phyloP scores from a whole-genome alignment of 2,888 invertebrate species.

The Melinopterus prodromus region DNA sequence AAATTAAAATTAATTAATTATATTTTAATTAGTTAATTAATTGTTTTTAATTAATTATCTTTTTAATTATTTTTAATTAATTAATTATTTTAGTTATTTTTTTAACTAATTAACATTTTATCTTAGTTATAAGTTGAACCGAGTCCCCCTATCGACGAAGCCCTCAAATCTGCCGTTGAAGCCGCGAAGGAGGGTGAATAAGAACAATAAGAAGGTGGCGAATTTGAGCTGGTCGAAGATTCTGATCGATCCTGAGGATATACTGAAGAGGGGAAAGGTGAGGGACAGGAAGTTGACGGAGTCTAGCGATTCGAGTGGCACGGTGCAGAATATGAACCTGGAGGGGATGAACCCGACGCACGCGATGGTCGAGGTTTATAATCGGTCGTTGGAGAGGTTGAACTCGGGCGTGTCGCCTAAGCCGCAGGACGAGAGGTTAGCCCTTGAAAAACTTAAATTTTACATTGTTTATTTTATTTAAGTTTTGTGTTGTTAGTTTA shows the following conservation, averaged over 20 bases:
- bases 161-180: conserved; percentile 69
- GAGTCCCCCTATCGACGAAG: conserved; percentile 63
- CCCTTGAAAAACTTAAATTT: conserved; percentile 34
- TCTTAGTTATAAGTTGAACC: conserved; percentile 56
- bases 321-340: conserved; percentile 63
- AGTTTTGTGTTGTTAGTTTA: conserved; percentile 26
- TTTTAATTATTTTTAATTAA: background rate
- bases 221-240: conserved; percentile 75
- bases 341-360: conserved; percentile 70
- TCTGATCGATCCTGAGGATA: conserved; percentile 69
- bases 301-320: conserved; percentile 56
- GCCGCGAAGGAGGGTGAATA: conserved; percentile 59
- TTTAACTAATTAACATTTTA: background rate
- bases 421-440: conserved; percentile 52
- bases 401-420: conserved; percentile 51
- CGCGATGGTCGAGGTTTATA: conserved; percentile 75
- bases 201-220: conserved; percentile 61
- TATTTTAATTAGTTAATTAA: background rate
- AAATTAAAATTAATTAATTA: background rate
- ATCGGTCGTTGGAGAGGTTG: conserved; percentile 67
- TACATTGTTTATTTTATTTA: conserved; percentile 32
- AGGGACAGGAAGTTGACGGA: conserved; percentile 60
- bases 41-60: background rate
- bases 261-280: conserved; percentile 63
- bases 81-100: background rate